Percentiles rank a stretch among this genome's conserved stretches.
Conservation (phyloP, 2,113 vertebrate genomes). For the Chaenogobius annularis region DNA sequence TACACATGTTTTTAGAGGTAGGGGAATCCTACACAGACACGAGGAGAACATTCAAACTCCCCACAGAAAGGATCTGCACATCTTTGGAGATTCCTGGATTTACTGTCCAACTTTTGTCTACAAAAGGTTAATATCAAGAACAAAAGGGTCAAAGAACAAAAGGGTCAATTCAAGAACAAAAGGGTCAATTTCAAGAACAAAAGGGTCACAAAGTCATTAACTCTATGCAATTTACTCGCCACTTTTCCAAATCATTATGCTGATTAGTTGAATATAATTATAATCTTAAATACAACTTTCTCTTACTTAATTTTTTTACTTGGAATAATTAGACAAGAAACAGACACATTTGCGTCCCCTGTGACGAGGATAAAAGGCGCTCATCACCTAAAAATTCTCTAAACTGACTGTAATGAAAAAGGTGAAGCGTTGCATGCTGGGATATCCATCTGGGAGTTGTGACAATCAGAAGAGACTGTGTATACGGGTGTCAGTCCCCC, state of each 20-base stretch:
- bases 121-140: no score
- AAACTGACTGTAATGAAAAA: background rate
- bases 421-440: conserved; percentile 5
- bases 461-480: conserved; percentile 24
- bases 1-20: no score
- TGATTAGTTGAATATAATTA: background rate
- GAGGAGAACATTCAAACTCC: no score
- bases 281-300: background rate
- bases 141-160: background rate
- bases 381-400: background rate
- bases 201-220: background rate
- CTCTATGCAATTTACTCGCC: background rate
- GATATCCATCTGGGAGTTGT: conserved; percentile 10
- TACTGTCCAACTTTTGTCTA: no score
- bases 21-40: no score
- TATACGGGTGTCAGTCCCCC: conserved; percentile 38
- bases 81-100: no score
- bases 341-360: background rate
- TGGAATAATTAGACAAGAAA: conserved; percentile 1
- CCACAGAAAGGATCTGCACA: no score
- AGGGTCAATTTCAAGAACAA: background rate
- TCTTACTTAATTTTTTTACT: background rate
- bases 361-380: conserved; percentile 14
- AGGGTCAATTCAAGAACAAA: background rate
- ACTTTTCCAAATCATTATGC: background rate